A percentile compares a stretch with the other conserved stretches of the same genome.
These are phyloP conservation scores for Vanacampus margaritifer DNA, from an alignment of 2,113 vertebrate genomes.

Conservation along the genomic window DNA sequence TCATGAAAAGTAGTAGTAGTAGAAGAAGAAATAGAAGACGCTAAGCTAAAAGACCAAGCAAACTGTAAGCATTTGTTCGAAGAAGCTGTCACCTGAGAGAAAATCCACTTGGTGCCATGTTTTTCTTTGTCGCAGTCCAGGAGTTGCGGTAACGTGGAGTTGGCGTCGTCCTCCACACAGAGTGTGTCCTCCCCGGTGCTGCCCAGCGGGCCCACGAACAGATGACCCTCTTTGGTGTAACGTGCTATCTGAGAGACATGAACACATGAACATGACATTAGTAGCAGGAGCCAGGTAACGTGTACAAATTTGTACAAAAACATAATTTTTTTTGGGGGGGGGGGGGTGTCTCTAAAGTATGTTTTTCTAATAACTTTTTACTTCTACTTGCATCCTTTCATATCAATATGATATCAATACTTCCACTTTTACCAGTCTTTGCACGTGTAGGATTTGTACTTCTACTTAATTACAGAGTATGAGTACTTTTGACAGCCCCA, in stretches of 20 bases:
- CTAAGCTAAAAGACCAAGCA: neutral
- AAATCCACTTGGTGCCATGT: conserved; percentile 88
- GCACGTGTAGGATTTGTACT: too few species aligned
- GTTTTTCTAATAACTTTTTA: too few species aligned
- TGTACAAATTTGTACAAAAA: neutral
- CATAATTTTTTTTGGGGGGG: neutral
- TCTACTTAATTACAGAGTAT: too few species aligned
- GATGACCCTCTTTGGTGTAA: conserved; percentile 88
- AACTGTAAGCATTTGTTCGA: too few species aligned
- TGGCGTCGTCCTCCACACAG: conserved; percentile 87
- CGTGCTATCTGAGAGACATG: conserved; percentile 81
- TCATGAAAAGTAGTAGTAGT: neutral
- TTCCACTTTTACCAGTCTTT: too few species aligned
- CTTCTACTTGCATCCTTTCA: too few species aligned
- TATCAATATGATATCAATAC: too few species aligned
- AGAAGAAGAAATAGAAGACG: neutral
- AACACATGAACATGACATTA: neutral
- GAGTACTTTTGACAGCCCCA: neutral
- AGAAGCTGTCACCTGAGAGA: conserved; percentile 81
- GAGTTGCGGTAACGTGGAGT: conserved; percentile 84
- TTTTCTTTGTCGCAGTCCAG: conserved; percentile 88
- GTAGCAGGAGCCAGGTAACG: neutral
- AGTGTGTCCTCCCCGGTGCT: conserved; percentile 88
- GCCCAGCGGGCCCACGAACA: conserved; percentile 89
- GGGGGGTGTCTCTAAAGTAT: too few species aligned